A percentile compares a stretch with the other conserved stretches of the same genome.
phyloP scores from a whole-genome alignment of 2,888 invertebrate genomes.

The Oxytorus armatus region DNA sequence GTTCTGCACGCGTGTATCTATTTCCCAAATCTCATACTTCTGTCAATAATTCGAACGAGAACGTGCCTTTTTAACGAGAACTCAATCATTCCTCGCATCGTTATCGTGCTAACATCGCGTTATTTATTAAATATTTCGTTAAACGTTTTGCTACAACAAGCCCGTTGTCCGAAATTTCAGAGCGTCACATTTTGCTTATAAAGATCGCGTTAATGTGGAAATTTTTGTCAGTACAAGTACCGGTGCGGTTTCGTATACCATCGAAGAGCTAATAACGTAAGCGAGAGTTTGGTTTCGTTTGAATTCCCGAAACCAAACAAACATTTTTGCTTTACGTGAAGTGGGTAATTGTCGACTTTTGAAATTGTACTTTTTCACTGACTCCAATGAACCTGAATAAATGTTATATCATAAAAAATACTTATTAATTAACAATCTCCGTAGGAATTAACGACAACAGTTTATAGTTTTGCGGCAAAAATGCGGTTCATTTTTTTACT shows the following conservation, averaged over 20 bases:
- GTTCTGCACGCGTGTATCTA: constrained; percentile 7
- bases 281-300: too few relatives aligned
- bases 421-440: too few relatives aligned
- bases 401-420: too few relatives aligned
- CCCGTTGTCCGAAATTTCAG: not conserved
- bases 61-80: constrained; percentile 5
- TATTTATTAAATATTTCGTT: not conserved
- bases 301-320: not conserved
- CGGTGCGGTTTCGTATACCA: too few relatives aligned
- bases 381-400: too few relatives aligned
- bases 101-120: not conserved
- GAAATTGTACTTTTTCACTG: too few relatives aligned
- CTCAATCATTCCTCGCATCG: not conserved
- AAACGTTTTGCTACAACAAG: not conserved
- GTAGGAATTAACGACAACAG: not conserved
- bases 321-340: not conserved
- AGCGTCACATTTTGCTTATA: constrained; percentile 1
- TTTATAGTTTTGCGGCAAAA: not conserved
- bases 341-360: too few relatives aligned
- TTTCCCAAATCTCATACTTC: not conserved
- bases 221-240: not conserved
- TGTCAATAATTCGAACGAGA: not conserved
- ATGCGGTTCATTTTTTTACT: constrained; percentile 10
- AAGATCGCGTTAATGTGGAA: not conserved
- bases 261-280: not conserved